phyloP scores from a whole-genome alignment of 2,797 vertebrate genomes.

The Rachycentron canadum region DNA sequence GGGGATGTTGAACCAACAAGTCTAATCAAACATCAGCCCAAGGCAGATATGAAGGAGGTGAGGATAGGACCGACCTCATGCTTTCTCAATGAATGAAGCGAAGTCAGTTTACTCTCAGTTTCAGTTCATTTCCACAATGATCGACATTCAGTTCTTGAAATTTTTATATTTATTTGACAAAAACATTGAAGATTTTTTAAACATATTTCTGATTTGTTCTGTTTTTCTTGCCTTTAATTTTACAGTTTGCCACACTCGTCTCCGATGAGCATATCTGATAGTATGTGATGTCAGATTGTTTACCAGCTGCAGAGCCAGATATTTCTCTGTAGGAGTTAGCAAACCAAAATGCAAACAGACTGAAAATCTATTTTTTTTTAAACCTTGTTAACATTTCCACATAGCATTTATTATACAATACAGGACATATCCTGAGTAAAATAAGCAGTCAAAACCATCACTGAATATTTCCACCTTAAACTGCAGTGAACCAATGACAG shows the following conservation, averaged over 20 bases:
- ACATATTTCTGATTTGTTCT: background rate
- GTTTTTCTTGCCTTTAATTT: too few species aligned
- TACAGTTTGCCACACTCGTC: too few species aligned
- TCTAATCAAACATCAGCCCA: slow-evolving; percentile 26
- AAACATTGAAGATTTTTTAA: too few species aligned
- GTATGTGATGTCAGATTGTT: background rate
- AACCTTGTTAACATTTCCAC: too few species aligned
- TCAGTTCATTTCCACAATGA: background rate
- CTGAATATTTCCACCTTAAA: too few species aligned
- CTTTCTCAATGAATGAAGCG: background rate
- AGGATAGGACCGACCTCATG: background rate
- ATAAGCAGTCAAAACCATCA: too few species aligned
- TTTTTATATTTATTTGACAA: background rate
- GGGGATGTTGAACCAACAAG: slow-evolving; percentile 13
- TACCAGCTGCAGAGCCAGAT: background rate
- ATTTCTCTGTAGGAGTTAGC: background rate
- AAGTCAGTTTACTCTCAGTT: background rate
- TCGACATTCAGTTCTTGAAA: background rate
- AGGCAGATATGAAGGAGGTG: background rate
- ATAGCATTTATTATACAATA: too few species aligned
- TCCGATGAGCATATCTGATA: background rate
- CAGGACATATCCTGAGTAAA: too few species aligned
- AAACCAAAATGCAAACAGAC: background rate
- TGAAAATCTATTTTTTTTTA: too few species aligned
- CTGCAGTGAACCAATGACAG: too few species aligned